Base-by-base conservation (phyloP, 2,797 vertebrate genomes). In the Platyrinchus mystaceus region DNA sequence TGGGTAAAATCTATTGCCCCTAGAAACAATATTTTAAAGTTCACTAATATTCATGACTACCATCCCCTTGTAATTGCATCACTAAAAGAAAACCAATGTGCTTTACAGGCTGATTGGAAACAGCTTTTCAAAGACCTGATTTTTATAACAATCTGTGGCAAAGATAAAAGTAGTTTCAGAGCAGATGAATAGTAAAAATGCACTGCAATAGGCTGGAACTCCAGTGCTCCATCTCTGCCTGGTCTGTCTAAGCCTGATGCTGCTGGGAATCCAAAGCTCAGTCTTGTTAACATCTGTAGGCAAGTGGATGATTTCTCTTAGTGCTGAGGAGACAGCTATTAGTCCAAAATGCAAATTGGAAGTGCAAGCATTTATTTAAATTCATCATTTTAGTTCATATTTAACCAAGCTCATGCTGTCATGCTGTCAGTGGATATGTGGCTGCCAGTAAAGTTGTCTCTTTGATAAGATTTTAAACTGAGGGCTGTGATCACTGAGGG, bases 1-100 rank as follows among this genome's bases (percentile, higher is more conserved):
- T 0, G 16, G 63, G 75, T 74, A 94, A 75, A 89, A 79, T 94
- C 86, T 93, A 62, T 84, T 90, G 18, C 60, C 71, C 58, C 21
- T 53, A 91, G 78, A 89, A 87, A 80, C 76, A 93, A 32, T 73
- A 56, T 83, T 96, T 90, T 87, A 63, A 79, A 76, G 59, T 88
- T 95, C 64, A 78, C 79, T 66, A 89, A 77, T 91, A 78, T 71
- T 89, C 69, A 52, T 32, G 36, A 52, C 37, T 70, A 26, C 30
- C 3, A 88, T 93, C 17, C 47, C 44, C 21, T 75, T 87, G 83
- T 56, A 81, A 84, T 56, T 68, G 70, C 43, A 69, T n/a, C 58
- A 19, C 55, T 84, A 41, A 71, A 93, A 93, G 64, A 75, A 92
- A 92, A 85, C 19, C 68, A 77, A 10, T 0, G 5, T 71, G 21